A percentile compares a stretch with the other conserved stretches of the same genome.
phyloP scores from a whole-genome alignment of 2,888 invertebrate species.

The Caenorhabditis drosophilae region DNA sequence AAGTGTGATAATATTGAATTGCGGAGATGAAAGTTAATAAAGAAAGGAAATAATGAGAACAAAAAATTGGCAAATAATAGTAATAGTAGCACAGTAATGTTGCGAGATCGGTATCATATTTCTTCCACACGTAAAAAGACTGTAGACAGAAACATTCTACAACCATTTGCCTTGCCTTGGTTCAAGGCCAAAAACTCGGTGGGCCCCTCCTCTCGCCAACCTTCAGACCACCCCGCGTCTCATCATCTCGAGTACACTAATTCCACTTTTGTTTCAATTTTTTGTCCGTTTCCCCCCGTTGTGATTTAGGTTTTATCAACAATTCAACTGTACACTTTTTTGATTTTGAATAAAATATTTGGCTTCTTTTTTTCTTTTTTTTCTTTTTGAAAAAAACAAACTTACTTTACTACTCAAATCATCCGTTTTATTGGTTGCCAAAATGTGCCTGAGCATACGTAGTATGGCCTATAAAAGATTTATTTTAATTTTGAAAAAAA shows the following conservation, averaged over 20 bases:
- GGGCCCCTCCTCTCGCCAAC: neutral
- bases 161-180: constrained; percentile 3
- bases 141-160: constrained; percentile 1
- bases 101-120: constrained; percentile 40
- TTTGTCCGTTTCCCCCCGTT: neutral
- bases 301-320: neutral
- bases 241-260: no score
- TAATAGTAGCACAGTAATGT: constrained; percentile 2
- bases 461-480: neutral
- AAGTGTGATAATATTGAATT: no score
- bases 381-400: neutral
- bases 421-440: neutral
- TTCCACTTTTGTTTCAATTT: neutral
- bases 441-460: neutral
- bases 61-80: neutral
- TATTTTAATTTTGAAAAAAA: neutral
- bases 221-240: neutral
- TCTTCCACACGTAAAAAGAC: constrained; percentile 4
- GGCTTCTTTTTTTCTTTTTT: no score
- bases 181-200: constrained; percentile 3
- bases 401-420: neutral
- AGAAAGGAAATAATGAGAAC: neutral
- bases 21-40: no score
- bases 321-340: no score
- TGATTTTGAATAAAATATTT: neutral